Evolutionary conservation across 2,888 invertebrate genomes (phyloP), one percentile per base, ranked within the genome.

Genomic region (Cosmorhoe ocellata): DNA sequence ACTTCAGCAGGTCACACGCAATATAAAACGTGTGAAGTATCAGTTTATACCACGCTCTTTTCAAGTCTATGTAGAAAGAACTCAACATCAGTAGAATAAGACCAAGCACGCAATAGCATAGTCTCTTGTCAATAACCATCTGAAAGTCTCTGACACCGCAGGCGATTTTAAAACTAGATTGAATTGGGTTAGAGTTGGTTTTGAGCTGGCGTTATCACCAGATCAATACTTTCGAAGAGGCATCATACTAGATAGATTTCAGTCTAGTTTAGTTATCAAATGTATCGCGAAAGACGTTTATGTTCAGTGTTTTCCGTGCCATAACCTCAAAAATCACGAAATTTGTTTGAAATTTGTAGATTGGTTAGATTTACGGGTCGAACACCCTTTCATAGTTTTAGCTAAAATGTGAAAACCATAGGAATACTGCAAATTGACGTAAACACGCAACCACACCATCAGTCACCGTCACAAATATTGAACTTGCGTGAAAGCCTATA

Each of bases 21-120:
- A 87, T 69, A 58, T 90, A 90, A 60, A 90, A 90, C 51, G 75
- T 56, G 41, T 90, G 79, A 52, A 87, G 61, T 46, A 87, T 32
- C n/a, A 84, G 49, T 59, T 83, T 88, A 74, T 89, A 89, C 80
- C 84, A 87, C 63, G 75, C 61, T 8, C 89, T 79, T 56, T 72
- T 80, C 58, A 84, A 61, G 76, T 90, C 88, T 74, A 89, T 65
- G 40, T 74, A 70, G 60, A 68, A 76, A 56, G 74, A 84, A 60
- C 64, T 62, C 51, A 81, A 40, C 61, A 81, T 64, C 41, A 83
- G 41, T 10, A 72, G 61, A n/a, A 79, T 48, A 18, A 82, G 27
- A 60, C 73, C 69, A 30, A 67, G 57, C 46, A 63, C 68, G 55
- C 72, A 71, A 76, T 74, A 84, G 56, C 84, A 84, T 79, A 78